Evolutionary conservation across 2,113 vertebrate species (phyloP).

Genomic region (Otolemur garnettii): DNA sequence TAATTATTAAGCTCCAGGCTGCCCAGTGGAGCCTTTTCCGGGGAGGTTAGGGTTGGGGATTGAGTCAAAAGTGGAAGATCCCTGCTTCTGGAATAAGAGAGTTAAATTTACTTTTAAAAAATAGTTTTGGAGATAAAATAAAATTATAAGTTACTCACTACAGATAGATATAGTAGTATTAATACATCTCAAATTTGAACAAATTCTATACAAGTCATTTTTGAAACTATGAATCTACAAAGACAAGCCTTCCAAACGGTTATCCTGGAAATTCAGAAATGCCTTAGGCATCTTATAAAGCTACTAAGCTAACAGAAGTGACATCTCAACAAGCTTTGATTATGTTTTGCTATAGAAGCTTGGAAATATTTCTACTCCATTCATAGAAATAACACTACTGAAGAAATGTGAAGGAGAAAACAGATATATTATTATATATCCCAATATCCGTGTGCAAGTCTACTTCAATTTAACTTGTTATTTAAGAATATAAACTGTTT

Average conservation of each 20-base stretch:
- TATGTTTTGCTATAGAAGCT: background rate
- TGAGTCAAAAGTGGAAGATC: background rate
- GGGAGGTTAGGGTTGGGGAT: background rate
- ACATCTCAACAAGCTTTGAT: background rate
- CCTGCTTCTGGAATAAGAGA: background rate
- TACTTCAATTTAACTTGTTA: slow-evolving; percentile 67
- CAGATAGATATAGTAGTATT: background rate
- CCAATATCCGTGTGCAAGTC: slow-evolving; percentile 3
- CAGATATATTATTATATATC: background rate
- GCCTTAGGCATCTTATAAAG: background rate
- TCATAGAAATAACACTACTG: background rate
- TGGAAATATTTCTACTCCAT: background rate
- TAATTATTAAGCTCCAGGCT: too few relatives aligned
- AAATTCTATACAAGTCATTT: background rate
- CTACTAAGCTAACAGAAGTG: background rate
- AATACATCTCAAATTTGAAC: background rate
- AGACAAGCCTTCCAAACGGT: background rate
- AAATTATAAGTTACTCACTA: background rate
- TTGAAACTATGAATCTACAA: background rate
- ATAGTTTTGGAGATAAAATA: background rate
- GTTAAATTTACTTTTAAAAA: background rate
- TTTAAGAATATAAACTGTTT: slow-evolving; percentile 68
- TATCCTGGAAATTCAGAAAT: background rate
- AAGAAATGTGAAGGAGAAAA: background rate
- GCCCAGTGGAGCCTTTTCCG: background rate